Percentiles rank a stretch among this genome's conserved stretches.
These are phyloP conservation scores for Microcebus jonahi DNA, from an alignment of 2,113 vertebrate species.

Conservation along the genomic window DNA sequence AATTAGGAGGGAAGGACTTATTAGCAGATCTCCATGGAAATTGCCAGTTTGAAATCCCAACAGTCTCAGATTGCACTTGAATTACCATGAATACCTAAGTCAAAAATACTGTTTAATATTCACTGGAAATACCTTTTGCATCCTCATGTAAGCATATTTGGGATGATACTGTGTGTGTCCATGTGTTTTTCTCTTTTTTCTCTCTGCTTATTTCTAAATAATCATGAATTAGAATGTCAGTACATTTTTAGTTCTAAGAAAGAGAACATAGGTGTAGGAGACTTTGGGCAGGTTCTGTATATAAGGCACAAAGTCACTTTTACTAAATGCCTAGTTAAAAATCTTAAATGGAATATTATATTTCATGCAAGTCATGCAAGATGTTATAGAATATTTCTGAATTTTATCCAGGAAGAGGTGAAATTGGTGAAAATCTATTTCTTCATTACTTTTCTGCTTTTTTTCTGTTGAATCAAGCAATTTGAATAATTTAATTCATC, in stretches of 20 bases:
- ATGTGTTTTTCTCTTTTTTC: neutral
- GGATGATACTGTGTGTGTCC: neutral
- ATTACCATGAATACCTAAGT: neutral
- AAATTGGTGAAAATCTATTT: slow-evolving; percentile 1
- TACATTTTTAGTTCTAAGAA: neutral
- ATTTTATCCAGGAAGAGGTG: neutral
- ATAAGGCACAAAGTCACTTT: slow-evolving; percentile 28
- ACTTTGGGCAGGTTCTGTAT: slow-evolving; percentile 2
- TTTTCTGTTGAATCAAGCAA: neutral
- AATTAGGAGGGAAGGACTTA: neutral
- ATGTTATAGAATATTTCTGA: neutral
- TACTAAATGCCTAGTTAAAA: slow-evolving; percentile 37
- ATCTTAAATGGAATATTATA: neutral
- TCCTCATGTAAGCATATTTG: neutral
- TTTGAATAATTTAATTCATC: neutral
- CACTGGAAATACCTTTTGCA: neutral
- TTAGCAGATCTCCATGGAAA: neutral
- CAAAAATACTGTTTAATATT: slow-evolving; percentile 8
- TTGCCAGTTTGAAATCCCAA: neutral
- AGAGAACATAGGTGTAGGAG: neutral
- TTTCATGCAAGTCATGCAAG: neutral
- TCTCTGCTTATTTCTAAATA: neutral
- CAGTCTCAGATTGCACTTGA: neutral
- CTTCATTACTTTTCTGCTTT: neutral
- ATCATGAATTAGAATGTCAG: neutral